Percentiles rank a stretch among this genome's conserved stretches.
Evolutionary conservation across 2,888 invertebrate species (phyloP).

Genomic region (Sylvicola cinctus): DNA sequence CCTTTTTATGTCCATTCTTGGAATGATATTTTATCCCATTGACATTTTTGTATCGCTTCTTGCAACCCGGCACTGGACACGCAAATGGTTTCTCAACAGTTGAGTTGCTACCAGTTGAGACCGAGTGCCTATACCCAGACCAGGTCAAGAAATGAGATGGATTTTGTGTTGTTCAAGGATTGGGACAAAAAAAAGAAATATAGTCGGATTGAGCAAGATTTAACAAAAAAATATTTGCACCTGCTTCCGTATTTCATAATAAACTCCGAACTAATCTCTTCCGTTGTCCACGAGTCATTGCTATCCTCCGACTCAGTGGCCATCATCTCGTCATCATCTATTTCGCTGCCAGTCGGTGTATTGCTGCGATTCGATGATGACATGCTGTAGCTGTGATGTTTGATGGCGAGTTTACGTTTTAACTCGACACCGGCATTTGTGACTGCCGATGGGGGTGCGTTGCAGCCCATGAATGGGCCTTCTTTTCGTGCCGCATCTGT

Average conservation of each 20-base stretch:
- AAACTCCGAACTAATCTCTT: constrained; percentile 61
- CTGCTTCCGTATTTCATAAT: constrained; percentile 54
- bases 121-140: constrained; percentile 26
- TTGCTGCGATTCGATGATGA: constrained; percentile 41
- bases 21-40: constrained; percentile 80
- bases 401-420: constrained; percentile 25
- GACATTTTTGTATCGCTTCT: constrained; percentile 71
- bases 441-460: too few relatives aligned
- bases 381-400: constrained; percentile 35
- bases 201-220: too few relatives aligned
- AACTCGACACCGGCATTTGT: constrained; percentile 20
- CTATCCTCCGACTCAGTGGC: constrained; percentile 58
- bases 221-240: constrained; percentile 18
- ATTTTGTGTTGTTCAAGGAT: too few relatives aligned
- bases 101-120: constrained; percentile 24
- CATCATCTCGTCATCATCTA: constrained; percentile 46
- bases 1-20: constrained; percentile 70
- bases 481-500: constrained; percentile 49
- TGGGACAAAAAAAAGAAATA: too few relatives aligned
- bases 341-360: constrained; percentile 47
- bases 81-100: constrained; percentile 56
- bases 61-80: constrained; percentile 70
- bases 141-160: too few relatives aligned
- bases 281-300: constrained; percentile 62
- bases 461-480: constrained; percentile 21